phyloP scores from a whole-genome alignment of 2,797 vertebrate genomes.

The Ispidina picta region DNA sequence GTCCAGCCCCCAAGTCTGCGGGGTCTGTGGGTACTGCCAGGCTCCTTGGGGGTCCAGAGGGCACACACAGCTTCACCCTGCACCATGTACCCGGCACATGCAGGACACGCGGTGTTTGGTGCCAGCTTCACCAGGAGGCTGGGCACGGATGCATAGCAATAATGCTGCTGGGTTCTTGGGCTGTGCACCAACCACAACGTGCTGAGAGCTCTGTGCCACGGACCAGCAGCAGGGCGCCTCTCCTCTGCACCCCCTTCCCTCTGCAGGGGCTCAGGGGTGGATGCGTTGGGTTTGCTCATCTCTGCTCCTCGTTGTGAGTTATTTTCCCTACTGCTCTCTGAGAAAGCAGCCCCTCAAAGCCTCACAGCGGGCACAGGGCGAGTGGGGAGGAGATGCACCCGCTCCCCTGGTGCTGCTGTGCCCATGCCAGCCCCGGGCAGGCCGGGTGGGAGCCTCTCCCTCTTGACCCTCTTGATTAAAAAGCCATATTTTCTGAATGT shows the following conservation, averaged over 20 bases:
- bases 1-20: not conserved
- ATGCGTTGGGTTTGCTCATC: not conserved
- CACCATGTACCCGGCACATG: not conserved
- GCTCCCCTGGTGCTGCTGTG: fast-evolving
- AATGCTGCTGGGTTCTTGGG: conserved; percentile 9
- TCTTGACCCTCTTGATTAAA: not conserved
- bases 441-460: not conserved
- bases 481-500: conserved; percentile 64
- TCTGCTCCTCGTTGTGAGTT: not conserved
- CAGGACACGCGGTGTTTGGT: not conserved
- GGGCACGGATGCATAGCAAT: conserved; percentile 32
- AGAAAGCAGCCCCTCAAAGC: not conserved
- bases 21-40: not conserved
- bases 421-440: not conserved
- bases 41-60: not conserved
- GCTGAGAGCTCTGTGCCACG: not conserved
- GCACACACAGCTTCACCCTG: not conserved
- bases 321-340: not conserved
- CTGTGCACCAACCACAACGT: not conserved
- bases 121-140: not conserved
- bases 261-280: not conserved
- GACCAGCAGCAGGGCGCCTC: not conserved
- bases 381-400: not conserved
- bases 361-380: not conserved
- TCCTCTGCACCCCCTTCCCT: not conserved